Evolutionary conservation across 2,888 invertebrate species (phyloP).

Genomic region (Schizotus pectinicornis): DNA sequence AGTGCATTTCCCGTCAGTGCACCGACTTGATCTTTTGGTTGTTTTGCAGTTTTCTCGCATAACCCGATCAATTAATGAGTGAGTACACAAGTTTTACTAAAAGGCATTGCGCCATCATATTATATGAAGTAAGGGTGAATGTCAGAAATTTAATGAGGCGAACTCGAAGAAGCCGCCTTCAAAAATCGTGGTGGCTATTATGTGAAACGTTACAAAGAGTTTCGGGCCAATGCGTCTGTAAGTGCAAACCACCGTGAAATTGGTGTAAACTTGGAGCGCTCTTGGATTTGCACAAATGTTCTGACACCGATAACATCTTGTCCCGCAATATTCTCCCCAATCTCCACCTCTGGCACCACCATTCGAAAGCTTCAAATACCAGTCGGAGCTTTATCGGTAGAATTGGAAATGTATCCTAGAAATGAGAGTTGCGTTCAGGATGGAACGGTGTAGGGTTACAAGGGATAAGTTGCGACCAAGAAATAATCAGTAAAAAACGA

Average conservation of each 20-base stretch:
- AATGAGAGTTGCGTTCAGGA: too few species aligned
- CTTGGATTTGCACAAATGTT: constrained; percentile 35
- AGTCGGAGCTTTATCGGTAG: neutral
- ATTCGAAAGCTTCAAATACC: too few species aligned
- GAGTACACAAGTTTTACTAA: constrained; percentile 14
- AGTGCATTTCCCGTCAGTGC: constrained; percentile 6
- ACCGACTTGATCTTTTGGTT: too few species aligned
- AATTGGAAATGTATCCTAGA: neutral
- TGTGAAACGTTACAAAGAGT: constrained; percentile 28
- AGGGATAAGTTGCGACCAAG: neutral
- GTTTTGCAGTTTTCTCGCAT: neutral
- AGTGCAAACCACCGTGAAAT: constrained; percentile 49
- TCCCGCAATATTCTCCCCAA: neutral
- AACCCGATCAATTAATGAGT: constrained; percentile 26
- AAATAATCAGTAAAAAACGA: neutral
- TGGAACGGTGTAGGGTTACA: too few species aligned
- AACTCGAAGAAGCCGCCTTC: too few species aligned
- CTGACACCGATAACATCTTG: constrained; percentile 46
- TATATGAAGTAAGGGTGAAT: too few species aligned
- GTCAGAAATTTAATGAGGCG: too few species aligned
- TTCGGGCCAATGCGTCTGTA: constrained; percentile 33
- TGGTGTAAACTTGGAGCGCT: constrained; percentile 48
- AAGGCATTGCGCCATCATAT: too few species aligned
- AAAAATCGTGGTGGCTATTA: constrained; percentile 19
- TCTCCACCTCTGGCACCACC: too few species aligned